Evolutionary conservation across 2,888 invertebrate genomes (phyloP), one percentile per base, ranked within the genome.

Genomic region (Capitulum mitella): DNA sequence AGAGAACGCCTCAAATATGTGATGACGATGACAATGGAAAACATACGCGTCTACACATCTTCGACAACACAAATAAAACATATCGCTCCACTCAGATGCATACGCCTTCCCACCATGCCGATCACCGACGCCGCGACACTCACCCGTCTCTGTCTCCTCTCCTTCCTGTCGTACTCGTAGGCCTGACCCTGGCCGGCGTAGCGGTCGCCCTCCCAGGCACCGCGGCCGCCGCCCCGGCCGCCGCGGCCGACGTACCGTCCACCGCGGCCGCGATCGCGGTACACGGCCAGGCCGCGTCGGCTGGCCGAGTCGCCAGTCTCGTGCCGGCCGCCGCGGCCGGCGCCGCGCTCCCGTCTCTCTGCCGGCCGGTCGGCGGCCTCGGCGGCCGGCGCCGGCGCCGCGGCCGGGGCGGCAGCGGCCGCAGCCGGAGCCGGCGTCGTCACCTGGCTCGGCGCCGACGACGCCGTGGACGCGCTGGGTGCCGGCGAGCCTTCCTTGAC

Each of bases 221-320:
- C 14, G 22, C 70, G 70, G 26, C 70, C 70, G 40, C 70, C 37
- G 19, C 79, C 61, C 19, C 80, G 80, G 51, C 75, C 70, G 22
- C 61, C 40, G 19, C 46, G 14, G 40, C 32, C 26, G 51, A 40
- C 48, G 29, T 61, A 37, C 16, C 77, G 61, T 1, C 81, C 54
- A 40, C 58, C 74, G 26, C 78, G 61, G 51, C 77, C 77, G 6
- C 43, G 58, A 29, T 58, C 64, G 10, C 37, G 37, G 70, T 70
- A 70, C 46, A 58, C 78, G 29, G 54, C 43, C 79, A 40, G 40
- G 32, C 61, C 77, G 19, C 54, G 70, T 43, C 34, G 43, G 43
- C 46, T 61, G 61, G 10, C 29, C 6, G 2, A 40, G 61, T 19
- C 54, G 6, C 5, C n/a, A n/a, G n/a, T n/a, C n/a, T 58, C 58